These are phyloP conservation scores for Magallana gigas DNA, from an alignment of 1,140 invertebrate genomes.

Conservation along the genomic window DNA sequence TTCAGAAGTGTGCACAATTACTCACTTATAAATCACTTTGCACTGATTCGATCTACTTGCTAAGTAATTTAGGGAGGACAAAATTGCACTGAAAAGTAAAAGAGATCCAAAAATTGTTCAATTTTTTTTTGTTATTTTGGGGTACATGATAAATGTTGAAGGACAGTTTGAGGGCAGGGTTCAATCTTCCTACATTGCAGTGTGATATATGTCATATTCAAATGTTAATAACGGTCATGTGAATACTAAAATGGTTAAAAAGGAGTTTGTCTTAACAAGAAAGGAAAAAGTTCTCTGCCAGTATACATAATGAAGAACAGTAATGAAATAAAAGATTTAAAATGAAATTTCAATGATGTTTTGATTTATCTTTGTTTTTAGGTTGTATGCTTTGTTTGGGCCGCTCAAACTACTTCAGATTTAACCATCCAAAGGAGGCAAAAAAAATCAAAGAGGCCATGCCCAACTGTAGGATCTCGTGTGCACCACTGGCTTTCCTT, in stretches of 20 bases:
- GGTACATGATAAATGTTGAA: background rate
- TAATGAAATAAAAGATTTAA: background rate
- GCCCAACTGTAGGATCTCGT: slow-evolving; percentile 85
- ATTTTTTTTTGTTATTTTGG: background rate
- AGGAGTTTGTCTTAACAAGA: too few relatives aligned
- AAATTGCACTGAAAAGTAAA: too few relatives aligned
- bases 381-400: slow-evolving; percentile 93
- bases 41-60: background rate
- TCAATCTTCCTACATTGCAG: too few relatives aligned
- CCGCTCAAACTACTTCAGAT: slow-evolving; percentile 91
- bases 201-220: too few relatives aligned
- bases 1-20: background rate
- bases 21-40: background rate
- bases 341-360: too few relatives aligned
- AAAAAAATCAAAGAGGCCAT: slow-evolving; percentile 90
- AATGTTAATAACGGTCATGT: too few relatives aligned
- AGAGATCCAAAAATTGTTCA: background rate
- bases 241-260: too few relatives aligned
- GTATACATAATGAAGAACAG: background rate
- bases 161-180: background rate
- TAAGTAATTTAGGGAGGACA: too few relatives aligned
- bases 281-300: too few relatives aligned
- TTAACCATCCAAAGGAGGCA: slow-evolving; percentile 93
- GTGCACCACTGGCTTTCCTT: slow-evolving; percentile 83
- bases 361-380: slow-evolving; percentile 74